Percentiles rank a stretch among this genome's conserved stretches.
Conservation (phyloP, 1,140 invertebrate genomes). For the Plectus sambesii region DNA sequence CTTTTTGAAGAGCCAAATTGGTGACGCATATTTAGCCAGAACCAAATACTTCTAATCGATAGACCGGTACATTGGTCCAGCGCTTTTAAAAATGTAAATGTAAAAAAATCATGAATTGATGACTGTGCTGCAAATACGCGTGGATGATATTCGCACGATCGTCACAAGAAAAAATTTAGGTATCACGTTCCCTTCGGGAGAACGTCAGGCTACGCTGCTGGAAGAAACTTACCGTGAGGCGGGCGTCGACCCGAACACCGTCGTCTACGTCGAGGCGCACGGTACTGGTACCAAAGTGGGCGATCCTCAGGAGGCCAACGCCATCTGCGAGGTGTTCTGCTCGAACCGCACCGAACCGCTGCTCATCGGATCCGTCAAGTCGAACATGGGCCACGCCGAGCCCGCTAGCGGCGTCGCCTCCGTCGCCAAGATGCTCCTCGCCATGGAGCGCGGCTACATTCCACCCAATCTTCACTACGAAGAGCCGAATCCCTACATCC, state of each 20-base stretch:
- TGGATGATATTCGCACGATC: conserved; percentile 10
- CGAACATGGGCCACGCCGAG: conserved; percentile 94
- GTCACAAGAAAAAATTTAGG: too few species aligned
- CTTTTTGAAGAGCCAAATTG: neutral
- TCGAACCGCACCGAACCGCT: conserved; percentile 62
- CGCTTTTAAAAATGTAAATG: neutral
- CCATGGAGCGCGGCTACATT: conserved; percentile 73
- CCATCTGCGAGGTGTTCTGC: conserved; percentile 81
- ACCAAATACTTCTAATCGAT: neutral
- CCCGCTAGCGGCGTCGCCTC: conserved; percentile 67
- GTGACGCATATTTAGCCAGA: neutral
- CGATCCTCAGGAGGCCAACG: conserved; percentile 88
- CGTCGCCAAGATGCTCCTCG: conserved; percentile 55
- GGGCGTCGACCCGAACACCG: conserved; percentile 64
- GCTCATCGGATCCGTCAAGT: conserved; percentile 85
- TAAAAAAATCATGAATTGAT: neutral
- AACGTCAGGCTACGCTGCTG: conserved; percentile 73
- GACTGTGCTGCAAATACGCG: neutral
- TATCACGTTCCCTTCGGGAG: conserved; percentile 78
- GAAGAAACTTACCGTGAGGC: conserved; percentile 69
- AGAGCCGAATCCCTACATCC: conserved; percentile 73
- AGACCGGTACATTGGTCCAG: neutral
- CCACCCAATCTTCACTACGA: conserved; percentile 80
- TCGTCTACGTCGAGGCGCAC: conserved; percentile 83
- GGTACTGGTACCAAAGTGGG: conserved; percentile 82